Evolutionary conservation across 1,140 invertebrate species (phyloP).

Genomic region (Drosophila auraria): DNA sequence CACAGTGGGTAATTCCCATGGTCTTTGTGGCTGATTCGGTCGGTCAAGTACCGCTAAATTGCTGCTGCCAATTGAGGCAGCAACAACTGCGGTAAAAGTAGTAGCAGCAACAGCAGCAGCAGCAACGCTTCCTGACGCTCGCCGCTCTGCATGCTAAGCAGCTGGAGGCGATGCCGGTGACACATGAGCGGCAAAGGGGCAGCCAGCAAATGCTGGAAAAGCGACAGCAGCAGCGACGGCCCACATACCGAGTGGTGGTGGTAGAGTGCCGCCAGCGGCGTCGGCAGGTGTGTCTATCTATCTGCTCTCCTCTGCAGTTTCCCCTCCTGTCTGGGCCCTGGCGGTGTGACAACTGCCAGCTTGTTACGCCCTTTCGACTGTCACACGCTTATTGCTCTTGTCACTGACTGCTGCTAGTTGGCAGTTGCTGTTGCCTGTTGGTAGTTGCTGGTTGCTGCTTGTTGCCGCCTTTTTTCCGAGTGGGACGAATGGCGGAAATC

Average conservation of each 20-base stretch:
- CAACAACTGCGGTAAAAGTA: constrained; percentile 16
- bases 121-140: constrained; percentile 64
- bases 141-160: constrained; percentile 76
- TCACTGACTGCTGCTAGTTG: constrained; percentile 42
- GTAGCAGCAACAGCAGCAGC: constrained; percentile 23
- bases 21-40: constrained; percentile 43
- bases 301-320: neutral
- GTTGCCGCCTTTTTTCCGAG: constrained; percentile 21
- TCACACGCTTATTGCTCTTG: constrained; percentile 70
- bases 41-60: constrained; percentile 78
- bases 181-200: constrained; percentile 56
- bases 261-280: constrained; percentile 16
- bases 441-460: neutral
- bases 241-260: constrained; percentile 55
- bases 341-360: constrained; percentile 68
- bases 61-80: constrained; percentile 58
- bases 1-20: constrained; percentile 69
- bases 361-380: constrained; percentile 74
- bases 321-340: constrained; percentile 18
- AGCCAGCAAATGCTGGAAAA: constrained; percentile 24
- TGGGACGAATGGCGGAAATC: constrained; percentile 46
- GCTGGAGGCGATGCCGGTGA: constrained; percentile 64
- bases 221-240: constrained; percentile 32
- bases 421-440: constrained; percentile 7
- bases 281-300: constrained; percentile 67